Base-by-base conservation (phyloP, 2,888 invertebrate genomes). In the Hofmannophila pseudospretella region DNA sequence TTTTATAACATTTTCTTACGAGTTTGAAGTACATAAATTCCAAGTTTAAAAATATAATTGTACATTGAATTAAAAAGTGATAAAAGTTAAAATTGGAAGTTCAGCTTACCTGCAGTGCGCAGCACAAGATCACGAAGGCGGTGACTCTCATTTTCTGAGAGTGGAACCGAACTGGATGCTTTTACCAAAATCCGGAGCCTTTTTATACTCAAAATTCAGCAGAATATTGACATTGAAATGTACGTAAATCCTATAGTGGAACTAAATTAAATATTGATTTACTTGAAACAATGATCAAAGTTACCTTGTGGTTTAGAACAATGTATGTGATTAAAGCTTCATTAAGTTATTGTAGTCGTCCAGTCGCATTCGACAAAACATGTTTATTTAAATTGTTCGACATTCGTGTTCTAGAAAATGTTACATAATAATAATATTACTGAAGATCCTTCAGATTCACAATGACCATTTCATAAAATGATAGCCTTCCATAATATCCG, bases 71-170 rank as follows among this genome's bases (percentile, higher is more conserved):
- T n/a, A n/a, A n/a, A n/a, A n/a, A n/a, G n/a, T n/a, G n/a, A n/a
- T n/a, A n/a, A n/a, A n/a, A n/a, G n/a, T n/a, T n/a, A n/a, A n/a
- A n/a, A n/a, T n/a, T n/a, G n/a, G n/a, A n/a, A n/a, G n/a, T n/a
- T n/a, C n/a, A n/a, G n/a, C 79, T 85, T 47, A 86, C 85, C 81
- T 82, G 82, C 67, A 82, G 51, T 54, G 66, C 72, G 58, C 78
- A 80, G 78, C 70, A 73, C 56, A 84, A 63, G 85, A 86, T 84
- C 85, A 82, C 78, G 53, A 80, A 66, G 79, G 80, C 55, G 60
- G 67, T 58, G 38, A 58, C 84, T 72, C 85, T 84, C 85, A 86
- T 85, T 33, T 57, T 80, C 47, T 53, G 76, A 82, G 84, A 84
- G 80, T 65, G 68, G 57, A 66, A 72, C 79, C 78, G 72, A 62